Percentiles rank a stretch among this genome's conserved stretches.
Conservation (phyloP, 2,888 invertebrate species). For the Parnassius smintheus region DNA sequence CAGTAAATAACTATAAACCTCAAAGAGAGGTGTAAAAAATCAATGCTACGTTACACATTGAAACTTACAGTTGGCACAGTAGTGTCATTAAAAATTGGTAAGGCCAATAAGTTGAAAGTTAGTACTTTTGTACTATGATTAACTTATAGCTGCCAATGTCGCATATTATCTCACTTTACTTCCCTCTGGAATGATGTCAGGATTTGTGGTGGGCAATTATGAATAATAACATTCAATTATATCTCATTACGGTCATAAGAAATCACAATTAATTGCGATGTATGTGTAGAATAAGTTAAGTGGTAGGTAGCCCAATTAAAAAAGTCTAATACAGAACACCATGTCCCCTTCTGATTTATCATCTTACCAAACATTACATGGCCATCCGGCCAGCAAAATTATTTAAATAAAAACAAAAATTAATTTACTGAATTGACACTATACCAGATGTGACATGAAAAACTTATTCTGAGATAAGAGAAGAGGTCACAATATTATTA, state of each 20-base stretch:
- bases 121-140: not conserved
- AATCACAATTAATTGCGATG: not conserved
- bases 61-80: conserved; percentile 13
- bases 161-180: not conserved
- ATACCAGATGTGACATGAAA: no score
- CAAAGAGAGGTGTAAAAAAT: conserved; percentile 9
- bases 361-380: no score
- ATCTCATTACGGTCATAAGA: conserved; percentile 3
- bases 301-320: no score
- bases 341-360: no score
- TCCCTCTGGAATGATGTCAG: conserved; percentile 21
- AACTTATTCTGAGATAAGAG: no score
- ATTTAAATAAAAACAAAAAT: no score
- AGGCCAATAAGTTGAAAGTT: conserved; percentile 2
- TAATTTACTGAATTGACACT: no score
- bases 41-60: conserved; percentile 1
- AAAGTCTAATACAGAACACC: no score
- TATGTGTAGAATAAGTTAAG: no score
- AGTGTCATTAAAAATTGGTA: conserved; percentile 8
- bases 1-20: conserved; percentile 14
- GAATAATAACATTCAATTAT: conserved; percentile 7
- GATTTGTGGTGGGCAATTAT: conserved; percentile 15
- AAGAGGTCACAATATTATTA: no score
- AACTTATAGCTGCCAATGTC: not conserved
- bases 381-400: no score